phyloP scores from a whole-genome alignment of 2,113 vertebrate species.

The Lepisosteus osseus region DNA sequence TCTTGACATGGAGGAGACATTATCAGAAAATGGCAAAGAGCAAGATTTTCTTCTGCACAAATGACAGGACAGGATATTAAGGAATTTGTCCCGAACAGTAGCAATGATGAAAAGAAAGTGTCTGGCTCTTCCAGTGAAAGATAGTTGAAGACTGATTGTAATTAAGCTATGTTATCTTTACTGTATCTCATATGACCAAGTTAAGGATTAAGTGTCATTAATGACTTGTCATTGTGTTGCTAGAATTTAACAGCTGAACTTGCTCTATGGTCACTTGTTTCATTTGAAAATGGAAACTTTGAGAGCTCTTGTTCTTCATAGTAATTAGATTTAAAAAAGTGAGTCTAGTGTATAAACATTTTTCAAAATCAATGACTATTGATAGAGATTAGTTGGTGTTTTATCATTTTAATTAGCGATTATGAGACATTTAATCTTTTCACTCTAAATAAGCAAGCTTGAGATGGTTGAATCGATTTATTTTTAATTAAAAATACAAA shows the following conservation, averaged over 20 bases:
- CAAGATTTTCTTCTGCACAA: no score
- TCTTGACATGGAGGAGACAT: no score
- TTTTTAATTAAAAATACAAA: neutral
- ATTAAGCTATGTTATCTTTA: neutral
- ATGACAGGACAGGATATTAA: neutral
- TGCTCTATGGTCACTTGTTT: constrained; percentile 1
- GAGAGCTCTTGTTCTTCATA: neutral
- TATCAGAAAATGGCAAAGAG: no score
- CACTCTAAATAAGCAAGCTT: neutral
- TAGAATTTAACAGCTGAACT: constrained; percentile 10
- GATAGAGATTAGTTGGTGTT: constrained; percentile 9
- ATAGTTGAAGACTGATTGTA: neutral
- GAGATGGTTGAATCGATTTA: neutral
- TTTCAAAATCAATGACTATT: constrained; percentile 7
- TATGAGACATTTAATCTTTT: constrained; percentile 4
- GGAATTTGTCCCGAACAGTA: neutral
- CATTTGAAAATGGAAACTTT: neutral
- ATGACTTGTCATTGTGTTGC: constrained; percentile 11
- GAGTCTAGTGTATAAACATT: constrained; percentile 8
- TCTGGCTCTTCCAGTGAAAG: neutral
- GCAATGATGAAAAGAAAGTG: neutral
- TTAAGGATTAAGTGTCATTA: constrained; percentile 7
- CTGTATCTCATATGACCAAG: neutral
- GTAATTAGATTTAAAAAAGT: neutral
- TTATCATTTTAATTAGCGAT: constrained; percentile 24